Base-by-base conservation (phyloP, 2,113 vertebrate genomes). In the Cottus gobio region DNA sequence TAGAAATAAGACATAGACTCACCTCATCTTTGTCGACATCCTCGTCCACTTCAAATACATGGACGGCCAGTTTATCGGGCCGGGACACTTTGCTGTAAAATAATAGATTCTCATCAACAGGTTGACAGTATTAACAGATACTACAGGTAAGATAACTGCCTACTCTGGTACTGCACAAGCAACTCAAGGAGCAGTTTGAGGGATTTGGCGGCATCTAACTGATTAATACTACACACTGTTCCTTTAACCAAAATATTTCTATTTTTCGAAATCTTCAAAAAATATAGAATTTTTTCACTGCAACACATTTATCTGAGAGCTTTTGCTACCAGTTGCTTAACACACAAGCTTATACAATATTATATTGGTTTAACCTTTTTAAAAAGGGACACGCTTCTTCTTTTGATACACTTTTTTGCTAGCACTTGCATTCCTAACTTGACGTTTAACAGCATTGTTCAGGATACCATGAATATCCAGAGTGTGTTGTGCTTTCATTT, bases 1-100 rank as follows among this genome's bases (percentile, higher is more conserved):
- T 18, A 22, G 11, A n/a, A 66, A 13, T 7, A 24, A 30, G 22
- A 56, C 13, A 28, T 6, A 63, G 87, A 44, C 95, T 94, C 57
- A 99, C 98, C 96, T 99, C 98, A 46, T 99, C 98, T 96, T 99
- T 99, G 92, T 99, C 98, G 3, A 96, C 97, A 68, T 99, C 98
- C 92, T 99, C 98, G 75, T 99, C 98, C 85, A 99, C 98, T 91
- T 99, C 98, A 85, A 98, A 99, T 37, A 99, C 95, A 69, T 99
- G 98, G 88, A 96, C 96, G 0, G 97, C 96, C 90, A 99, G 96
- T 88, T 99, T 97, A 71, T 99, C 98, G 11, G 96, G 92, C 85
- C 96, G 95, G 80, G 94, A 91, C 46, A 93, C 95, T 96, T 99
- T 99, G 89, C 98, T 99, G 91, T 44, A 84, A 74, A 90, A 71